Evolutionary conservation across 2,113 vertebrate genomes (phyloP).

Genomic region (Paramisgurnus dabryanus): DNA sequence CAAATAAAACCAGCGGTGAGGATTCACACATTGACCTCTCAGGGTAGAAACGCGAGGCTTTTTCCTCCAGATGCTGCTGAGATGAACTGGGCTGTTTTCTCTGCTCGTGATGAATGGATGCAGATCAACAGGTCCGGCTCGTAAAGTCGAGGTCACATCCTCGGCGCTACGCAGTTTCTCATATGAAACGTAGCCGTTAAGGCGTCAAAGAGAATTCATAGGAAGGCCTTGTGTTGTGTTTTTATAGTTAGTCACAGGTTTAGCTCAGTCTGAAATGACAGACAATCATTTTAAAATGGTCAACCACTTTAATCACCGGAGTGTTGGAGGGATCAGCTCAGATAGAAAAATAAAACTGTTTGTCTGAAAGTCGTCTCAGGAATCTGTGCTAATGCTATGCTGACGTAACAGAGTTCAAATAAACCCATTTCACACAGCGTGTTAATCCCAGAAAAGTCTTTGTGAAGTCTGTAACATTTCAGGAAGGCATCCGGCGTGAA

Average conservation of each 20-base stretch:
- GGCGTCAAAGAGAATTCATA: conserved; percentile 41
- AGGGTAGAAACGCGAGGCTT: conserved; percentile 66
- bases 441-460: too few relatives aligned
- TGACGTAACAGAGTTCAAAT: too few relatives aligned
- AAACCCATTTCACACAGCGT: too few relatives aligned
- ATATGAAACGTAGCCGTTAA: conserved; percentile 63
- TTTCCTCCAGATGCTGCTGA: conserved; percentile 60
- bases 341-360: not conserved
- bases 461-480: too few relatives aligned
- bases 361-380: not conserved
- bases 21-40: conserved; percentile 70
- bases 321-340: too few relatives aligned
- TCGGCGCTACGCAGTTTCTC: conserved; percentile 67
- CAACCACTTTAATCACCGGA: conserved; percentile 55
- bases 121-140: conserved; percentile 74
- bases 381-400: too few relatives aligned
- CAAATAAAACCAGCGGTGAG: conserved; percentile 66
- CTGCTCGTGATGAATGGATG: conserved; percentile 68
- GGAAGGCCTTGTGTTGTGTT: conserved; percentile 75
- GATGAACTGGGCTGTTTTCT: conserved; percentile 44
- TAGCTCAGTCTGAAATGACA: conserved; percentile 69
- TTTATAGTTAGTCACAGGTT: conserved; percentile 77
- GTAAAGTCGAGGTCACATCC: conserved; percentile 77
- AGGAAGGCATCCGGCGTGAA: too few relatives aligned
- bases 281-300: conserved; percentile 59